Evolutionary conservation across 2,888 invertebrate genomes (phyloP).

Genomic region (Syrista parreyssii): DNA sequence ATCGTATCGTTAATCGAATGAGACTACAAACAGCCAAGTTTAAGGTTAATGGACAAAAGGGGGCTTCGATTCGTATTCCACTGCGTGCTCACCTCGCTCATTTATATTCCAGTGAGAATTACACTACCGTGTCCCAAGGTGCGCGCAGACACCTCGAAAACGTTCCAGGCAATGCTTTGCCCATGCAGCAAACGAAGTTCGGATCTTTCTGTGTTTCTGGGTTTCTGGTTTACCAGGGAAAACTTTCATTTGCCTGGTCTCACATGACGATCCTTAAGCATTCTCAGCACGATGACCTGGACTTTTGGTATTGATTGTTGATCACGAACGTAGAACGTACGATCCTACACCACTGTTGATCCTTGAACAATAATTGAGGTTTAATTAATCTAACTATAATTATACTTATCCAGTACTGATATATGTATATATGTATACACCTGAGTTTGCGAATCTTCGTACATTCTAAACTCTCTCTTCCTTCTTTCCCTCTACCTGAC

Average conservation of each 20-base stretch:
- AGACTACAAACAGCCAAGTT: neutral
- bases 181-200: neutral
- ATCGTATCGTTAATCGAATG: neutral
- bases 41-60: neutral
- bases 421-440: neutral
- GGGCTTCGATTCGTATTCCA: slow-evolving; percentile 4
- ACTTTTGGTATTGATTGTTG: neutral
- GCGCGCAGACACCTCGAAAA: neutral
- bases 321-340: neutral
- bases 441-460: neutral
- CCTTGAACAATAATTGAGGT: neutral
- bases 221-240: neutral
- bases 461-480: neutral
- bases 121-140: neutral
- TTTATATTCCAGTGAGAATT: neutral
- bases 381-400: neutral
- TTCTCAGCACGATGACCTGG: neutral
- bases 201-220: neutral
- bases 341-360: neutral
- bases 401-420: neutral
- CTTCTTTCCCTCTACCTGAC: neutral
- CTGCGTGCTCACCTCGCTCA: neutral
- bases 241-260: neutral
- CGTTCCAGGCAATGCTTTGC: neutral
- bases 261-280: neutral